Percentiles rank a stretch among this genome's conserved stretches.
These are phyloP conservation scores for Nyctereutes procyonoides DNA, from an alignment of 2,113 vertebrate species.

Conservation along the genomic window DNA sequence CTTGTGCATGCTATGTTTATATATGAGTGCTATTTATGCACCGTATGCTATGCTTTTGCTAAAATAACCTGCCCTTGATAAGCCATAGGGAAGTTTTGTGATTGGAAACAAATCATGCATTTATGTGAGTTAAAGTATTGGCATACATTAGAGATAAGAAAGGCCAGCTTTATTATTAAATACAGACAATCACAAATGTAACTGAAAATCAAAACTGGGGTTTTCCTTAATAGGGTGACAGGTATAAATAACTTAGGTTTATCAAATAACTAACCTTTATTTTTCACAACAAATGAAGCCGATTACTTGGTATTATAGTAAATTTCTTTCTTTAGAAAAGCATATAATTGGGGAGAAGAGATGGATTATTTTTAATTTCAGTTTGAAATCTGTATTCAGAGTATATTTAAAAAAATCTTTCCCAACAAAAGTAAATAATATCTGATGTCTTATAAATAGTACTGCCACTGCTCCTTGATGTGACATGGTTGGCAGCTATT, in stretches of 20 bases:
- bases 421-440: neutral
- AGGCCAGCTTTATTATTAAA: slow-evolving; percentile 43
- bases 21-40: slow-evolving; percentile 68
- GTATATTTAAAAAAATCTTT: neutral
- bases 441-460: neutral
- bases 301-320: neutral
- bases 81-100: slow-evolving; percentile 66
- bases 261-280: neutral
- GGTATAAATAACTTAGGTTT: neutral
- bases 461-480: rapidly evolving
- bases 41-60: slow-evolving; percentile 52
- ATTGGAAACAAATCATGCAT: slow-evolving; percentile 66
- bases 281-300: neutral
- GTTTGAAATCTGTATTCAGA: neutral
- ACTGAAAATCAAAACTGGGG: neutral
- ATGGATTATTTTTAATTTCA: neutral
- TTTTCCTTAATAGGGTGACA: neutral
- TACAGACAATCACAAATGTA: neutral
- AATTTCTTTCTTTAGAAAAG: neutral
- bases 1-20: slow-evolving; percentile 70
- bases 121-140: slow-evolving; percentile 25
- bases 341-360: neutral
- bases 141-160: neutral
- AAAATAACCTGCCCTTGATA: slow-evolving; percentile 73
- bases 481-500: neutral